These are phyloP conservation scores for Mythimna pallens DNA, from an alignment of 2,888 invertebrate species.

Conservation along the genomic window DNA sequence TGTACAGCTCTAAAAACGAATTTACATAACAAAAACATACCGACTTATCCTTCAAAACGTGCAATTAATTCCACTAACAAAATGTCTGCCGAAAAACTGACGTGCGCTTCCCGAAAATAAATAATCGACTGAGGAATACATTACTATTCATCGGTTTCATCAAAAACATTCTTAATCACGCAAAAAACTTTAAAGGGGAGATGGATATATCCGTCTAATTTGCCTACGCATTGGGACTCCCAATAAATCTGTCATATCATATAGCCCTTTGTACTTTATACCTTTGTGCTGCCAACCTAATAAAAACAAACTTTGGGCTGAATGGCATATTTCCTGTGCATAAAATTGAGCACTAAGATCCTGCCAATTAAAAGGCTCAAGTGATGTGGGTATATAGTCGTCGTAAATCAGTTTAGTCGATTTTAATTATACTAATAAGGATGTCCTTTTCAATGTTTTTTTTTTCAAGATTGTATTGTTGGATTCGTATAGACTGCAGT, in stretches of 20 bases:
- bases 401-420: conserved; percentile 81
- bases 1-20: conserved; percentile 49
- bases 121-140: conserved; percentile 64
- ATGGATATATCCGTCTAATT: conserved; percentile 90
- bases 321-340: conserved; percentile 85
- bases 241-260: conserved; percentile 89
- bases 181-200: conserved; percentile 77
- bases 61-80: conserved; percentile 65
- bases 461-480: conserved; percentile 71
- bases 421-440: conserved; percentile 83
- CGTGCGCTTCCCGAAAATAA: conserved; percentile 68
- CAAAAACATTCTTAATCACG: conserved; percentile 69
- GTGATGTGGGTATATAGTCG: conserved; percentile 81
- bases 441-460: conserved; percentile 75
- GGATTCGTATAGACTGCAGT: conserved; percentile 56
- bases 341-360: conserved; percentile 74
- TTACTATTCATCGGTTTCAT: conserved; percentile 79
- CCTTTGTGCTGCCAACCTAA: conserved; percentile 79
- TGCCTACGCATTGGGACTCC: conserved; percentile 79
- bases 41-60: conserved; percentile 51
- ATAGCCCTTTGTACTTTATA: conserved; percentile 79
- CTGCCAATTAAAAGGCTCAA: conserved; percentile 81
- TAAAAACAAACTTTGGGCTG: conserved; percentile 82
- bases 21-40: conserved; percentile 49
- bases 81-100: conserved; percentile 69